Conservation (phyloP, 2,888 invertebrate genomes). For the Bombyx huttoni region DNA sequence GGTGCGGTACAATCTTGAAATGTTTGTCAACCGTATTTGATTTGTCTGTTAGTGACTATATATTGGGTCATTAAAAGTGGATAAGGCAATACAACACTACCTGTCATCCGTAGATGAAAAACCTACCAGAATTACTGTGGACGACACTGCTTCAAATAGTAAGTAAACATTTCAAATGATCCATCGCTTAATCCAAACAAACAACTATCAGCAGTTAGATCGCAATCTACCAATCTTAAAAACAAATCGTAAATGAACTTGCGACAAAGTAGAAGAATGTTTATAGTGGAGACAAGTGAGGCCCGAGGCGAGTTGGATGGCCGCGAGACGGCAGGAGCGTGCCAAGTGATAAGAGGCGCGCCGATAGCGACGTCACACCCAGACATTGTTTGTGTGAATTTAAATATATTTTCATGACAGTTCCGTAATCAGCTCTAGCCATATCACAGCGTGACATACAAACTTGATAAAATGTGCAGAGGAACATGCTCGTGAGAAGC, state of each 20-base stretch:
- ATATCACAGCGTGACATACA: slow-evolving; percentile 54
- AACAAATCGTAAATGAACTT: slow-evolving; percentile 20
- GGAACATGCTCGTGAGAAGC: slow-evolving; percentile 21
- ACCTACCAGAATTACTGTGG: slow-evolving; percentile 52
- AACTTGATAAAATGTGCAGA: slow-evolving; percentile 40
- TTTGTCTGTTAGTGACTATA: slow-evolving; percentile 42
- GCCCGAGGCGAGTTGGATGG: slow-evolving; percentile 48
- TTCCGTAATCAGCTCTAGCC: slow-evolving; percentile 69
- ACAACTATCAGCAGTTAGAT: background rate
- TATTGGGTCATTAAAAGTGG: slow-evolving; percentile 46
- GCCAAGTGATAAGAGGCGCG: slow-evolving; percentile 72
- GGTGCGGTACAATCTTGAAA: slow-evolving; percentile 43
- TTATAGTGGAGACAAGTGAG: slow-evolving; percentile 43
- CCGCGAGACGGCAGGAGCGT: slow-evolving; percentile 66
- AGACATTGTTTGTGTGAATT: slow-evolving; percentile 73
- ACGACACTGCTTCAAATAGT: slow-evolving; percentile 69
- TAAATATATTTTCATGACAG: slow-evolving; percentile 73
- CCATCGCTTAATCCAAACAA: background rate
- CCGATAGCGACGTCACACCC: slow-evolving; percentile 72
- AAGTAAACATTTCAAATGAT: slow-evolving; percentile 28
- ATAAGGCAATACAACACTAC: slow-evolving; percentile 42
- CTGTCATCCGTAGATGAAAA: slow-evolving; percentile 60
- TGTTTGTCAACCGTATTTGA: slow-evolving; percentile 44
- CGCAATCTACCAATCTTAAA: background rate
- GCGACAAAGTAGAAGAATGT: slow-evolving; percentile 38